Evolutionary conservation across 2,797 vertebrate genomes (phyloP).

Genomic region (Chrysocyon brachyurus): DNA sequence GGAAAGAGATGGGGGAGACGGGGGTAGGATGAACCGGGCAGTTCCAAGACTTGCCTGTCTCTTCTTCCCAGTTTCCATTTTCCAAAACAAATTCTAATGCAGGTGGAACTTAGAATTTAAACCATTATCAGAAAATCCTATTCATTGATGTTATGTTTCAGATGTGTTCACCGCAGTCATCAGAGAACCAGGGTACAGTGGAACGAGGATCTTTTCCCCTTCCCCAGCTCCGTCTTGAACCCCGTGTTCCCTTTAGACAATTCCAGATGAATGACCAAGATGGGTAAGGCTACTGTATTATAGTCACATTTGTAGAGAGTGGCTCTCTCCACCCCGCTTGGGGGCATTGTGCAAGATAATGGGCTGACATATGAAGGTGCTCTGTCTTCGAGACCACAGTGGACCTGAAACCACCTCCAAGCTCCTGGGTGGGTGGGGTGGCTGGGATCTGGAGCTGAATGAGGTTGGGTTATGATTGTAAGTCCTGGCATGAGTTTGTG

Average conservation of each 20-base stretch:
- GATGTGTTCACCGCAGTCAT: constrained; percentile 97
- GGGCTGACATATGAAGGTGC: too few relatives aligned
- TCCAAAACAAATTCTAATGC: not conserved
- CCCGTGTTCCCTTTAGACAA: constrained; percentile 93
- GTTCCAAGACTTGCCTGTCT: not conserved
- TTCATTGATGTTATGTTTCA: constrained; percentile 83
- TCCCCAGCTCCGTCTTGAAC: constrained; percentile 95
- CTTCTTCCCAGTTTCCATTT: not conserved
- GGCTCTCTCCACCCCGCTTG: not conserved
- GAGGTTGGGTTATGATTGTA: fast-evolving
- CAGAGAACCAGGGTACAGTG: constrained; percentile 90
- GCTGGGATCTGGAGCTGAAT: not conserved
- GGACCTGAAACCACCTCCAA: fast-evolving
- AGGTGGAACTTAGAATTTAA: not conserved
- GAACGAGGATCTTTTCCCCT: constrained; percentile 90
- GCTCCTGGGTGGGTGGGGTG: not conserved
- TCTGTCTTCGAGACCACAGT: not conserved
- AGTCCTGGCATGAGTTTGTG: not conserved
- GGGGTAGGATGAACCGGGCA: not conserved
- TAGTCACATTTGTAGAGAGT: fast-evolving
- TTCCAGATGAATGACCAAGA: constrained; percentile 93
- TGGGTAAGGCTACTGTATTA: constrained; percentile 85
- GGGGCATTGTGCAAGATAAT: fast-evolving
- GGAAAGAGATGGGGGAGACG: constrained; percentile 17
- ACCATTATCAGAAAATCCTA: not conserved